Base-by-base conservation (phyloP, 2,888 invertebrate genomes). In the Xanthorhoe designata region DNA sequence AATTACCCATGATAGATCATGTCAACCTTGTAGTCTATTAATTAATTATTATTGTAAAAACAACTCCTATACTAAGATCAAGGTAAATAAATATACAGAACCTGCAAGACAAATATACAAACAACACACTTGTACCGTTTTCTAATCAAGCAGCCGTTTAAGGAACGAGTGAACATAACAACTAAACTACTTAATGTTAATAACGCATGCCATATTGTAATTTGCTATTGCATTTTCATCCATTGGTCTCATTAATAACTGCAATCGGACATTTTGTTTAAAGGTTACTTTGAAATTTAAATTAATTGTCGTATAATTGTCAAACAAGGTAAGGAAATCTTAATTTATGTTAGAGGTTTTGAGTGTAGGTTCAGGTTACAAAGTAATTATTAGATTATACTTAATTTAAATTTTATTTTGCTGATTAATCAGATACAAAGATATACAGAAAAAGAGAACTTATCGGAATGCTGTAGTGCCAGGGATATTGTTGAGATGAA, bases 121-220 rank as follows among this genome's bases (percentile, higher is more conserved):
- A 8, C 4, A 9, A 49, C 18, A 7, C 60, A 38, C 64, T 42
- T 42, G 35, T 9, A n/a, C 18, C 17, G 64, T 56, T 78, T 78
- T 77, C 77, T 76, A 80, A 77, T 65, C 68, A 73, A 60, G 72
- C 70, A 71, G 70, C 81, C 77, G 74, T 78, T 79, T 78, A 78
- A 75, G 79, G 77, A 74, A 76, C 74, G 78, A 71, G 57, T 73
- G 65, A 73, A 73, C 75, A 77, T 76, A 73, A 75, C 69, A 67
- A 68, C 66, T 58, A 54, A 64, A 67, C 71, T 63, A 66, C 68
- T 66, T 69, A 68, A 72, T 76, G 73, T 67, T 70, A 71, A 66
- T 78, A 77, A 73, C 75, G 70, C 83, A 81, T 82, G 80, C 80
- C 73, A 74, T 76, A 75, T 73, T 73, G 75, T 77, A 79, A 81